Conservation (phyloP, 2,888 invertebrate species). For the Drosophila mettleri region DNA sequence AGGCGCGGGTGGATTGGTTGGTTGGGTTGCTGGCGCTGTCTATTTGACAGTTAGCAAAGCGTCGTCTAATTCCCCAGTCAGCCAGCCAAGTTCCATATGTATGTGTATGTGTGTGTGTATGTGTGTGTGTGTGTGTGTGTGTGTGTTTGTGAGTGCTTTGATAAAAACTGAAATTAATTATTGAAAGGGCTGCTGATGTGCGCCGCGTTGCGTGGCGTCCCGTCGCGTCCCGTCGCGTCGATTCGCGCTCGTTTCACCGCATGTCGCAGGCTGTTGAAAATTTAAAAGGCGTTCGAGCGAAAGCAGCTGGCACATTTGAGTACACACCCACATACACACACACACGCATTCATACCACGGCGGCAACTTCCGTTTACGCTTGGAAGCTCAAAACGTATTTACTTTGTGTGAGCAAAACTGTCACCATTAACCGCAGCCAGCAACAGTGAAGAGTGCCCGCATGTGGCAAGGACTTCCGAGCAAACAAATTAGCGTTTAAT, state of each 20-base stretch:
- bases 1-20: neutral
- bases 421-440: constrained; percentile 65
- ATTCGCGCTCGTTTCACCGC: constrained; percentile 52
- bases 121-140: constrained; percentile 27
- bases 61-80: constrained; percentile 61
- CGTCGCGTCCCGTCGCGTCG: constrained; percentile 31
- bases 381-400: constrained; percentile 64
- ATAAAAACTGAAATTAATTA: constrained; percentile 80
- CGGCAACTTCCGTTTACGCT: constrained; percentile 64
- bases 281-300: constrained; percentile 80
- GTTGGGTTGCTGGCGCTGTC: constrained; percentile 49
- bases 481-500: constrained; percentile 74
- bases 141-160: constrained; percentile 58
- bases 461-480: constrained; percentile 46
- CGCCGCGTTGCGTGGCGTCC: constrained; percentile 39
- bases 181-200: constrained; percentile 60
- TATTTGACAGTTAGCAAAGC: constrained; percentile 63
- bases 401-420: constrained; percentile 67
- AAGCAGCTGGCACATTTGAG: constrained; percentile 77
- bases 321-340: constrained; percentile 35
- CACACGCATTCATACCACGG: constrained; percentile 5
- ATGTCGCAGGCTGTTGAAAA: constrained; percentile 63
- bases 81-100: constrained; percentile 23
- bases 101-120: constrained; percentile 27
- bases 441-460: constrained; percentile 49